Base-by-base conservation (phyloP, 2,113 vertebrate genomes). In the Reinhardtius hippoglossoides region DNA sequence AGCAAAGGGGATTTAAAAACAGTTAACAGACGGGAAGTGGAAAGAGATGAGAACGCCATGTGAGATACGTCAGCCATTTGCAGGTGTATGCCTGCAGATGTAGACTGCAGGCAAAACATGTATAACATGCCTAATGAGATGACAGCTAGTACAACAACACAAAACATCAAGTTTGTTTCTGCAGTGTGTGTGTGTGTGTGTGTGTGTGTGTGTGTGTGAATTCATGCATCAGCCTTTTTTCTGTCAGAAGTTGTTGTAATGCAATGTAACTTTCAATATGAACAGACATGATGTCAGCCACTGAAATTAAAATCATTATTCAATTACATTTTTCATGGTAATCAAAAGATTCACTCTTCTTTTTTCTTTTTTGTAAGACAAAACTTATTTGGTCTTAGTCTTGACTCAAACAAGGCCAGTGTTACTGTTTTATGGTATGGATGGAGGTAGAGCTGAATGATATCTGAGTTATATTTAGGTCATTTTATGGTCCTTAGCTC, bases 391-490 rank as follows among this genome's bases (percentile, higher is more conserved):
- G 4, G 44, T 35, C 9, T 40, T 0, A 4, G 9, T 35, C 68
- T 9, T 71, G 27, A 50, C 42, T 44, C 4, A 46, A 46, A 20
- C 5, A 59, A 10, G 44, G 15, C 52, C 20, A n/a, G 50, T 54
- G 26, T 13, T 42, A 44, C 18, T 52, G 48, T 27, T 2, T 82
- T 4, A 12, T 35, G 0, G 5, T 44, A 42, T 24, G 0, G 55
- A 75, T 59, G 1, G 21, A 75, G 67, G 59, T 57, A 15, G 62
- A 63, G 26, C 16, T n/a, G 31, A 72, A 78, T 67, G 1, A 58
- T 82, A 67, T 70, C 56, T 24, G 15, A 75, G 65, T 46, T 80
- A 77, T 71, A 68, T 74, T 61, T 37, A 13, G 64, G 55, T 50
- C 10, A 20, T 67, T 40, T 60, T 59, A 81, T 70, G 60, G 48